Evolutionary conservation across 2,113 vertebrate species (phyloP).

Genomic region (Nerophis lumbriciformis): DNA sequence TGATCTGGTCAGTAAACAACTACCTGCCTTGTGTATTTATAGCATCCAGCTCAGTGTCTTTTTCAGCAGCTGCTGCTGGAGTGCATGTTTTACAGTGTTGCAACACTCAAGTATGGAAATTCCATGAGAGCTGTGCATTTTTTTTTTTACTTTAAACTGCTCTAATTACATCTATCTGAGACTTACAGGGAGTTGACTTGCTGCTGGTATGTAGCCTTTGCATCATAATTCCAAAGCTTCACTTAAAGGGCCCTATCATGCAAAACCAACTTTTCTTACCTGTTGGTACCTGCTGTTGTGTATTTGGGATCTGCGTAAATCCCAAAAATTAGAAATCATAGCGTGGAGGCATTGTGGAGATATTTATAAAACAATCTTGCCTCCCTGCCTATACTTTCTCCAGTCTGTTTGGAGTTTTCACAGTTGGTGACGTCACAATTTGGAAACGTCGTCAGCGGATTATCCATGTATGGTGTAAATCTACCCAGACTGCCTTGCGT

Average conservation of each 20-base stretch:
- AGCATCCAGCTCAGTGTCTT: slow-evolving; percentile 7
- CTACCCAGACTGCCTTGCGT: too few relatives aligned
- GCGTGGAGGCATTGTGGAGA: too few relatives aligned
- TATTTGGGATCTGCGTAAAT: too few relatives aligned
- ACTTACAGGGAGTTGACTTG: slow-evolving; percentile 15
- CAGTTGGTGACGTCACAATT: too few relatives aligned
- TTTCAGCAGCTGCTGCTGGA: slow-evolving; percentile 15
- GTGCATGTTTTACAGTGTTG: not conserved
- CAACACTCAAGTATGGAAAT: slow-evolving; percentile 3
- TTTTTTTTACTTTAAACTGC: slow-evolving; percentile 30
- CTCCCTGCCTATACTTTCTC: too few relatives aligned
- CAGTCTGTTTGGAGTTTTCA: too few relatives aligned
- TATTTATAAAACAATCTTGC: too few relatives aligned
- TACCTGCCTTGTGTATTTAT: slow-evolving; percentile 6
- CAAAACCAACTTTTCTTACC: too few relatives aligned
- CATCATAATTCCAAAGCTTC: slow-evolving; percentile 11
- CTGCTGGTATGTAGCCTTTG: slow-evolving; percentile 11
- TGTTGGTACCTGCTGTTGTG: too few relatives aligned
- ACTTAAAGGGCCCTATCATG: not conserved
- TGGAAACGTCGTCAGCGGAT: too few relatives aligned
- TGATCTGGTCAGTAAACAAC: not conserved
- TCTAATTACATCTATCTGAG: not conserved
- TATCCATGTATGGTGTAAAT: too few relatives aligned
- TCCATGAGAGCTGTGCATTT: slow-evolving; percentile 12
- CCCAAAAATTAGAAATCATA: too few relatives aligned